Percentiles rank a stretch among this genome's conserved stretches.
phyloP scores from a whole-genome alignment of 1,140 invertebrate genomes.

The Tigriopus japonicus region DNA sequence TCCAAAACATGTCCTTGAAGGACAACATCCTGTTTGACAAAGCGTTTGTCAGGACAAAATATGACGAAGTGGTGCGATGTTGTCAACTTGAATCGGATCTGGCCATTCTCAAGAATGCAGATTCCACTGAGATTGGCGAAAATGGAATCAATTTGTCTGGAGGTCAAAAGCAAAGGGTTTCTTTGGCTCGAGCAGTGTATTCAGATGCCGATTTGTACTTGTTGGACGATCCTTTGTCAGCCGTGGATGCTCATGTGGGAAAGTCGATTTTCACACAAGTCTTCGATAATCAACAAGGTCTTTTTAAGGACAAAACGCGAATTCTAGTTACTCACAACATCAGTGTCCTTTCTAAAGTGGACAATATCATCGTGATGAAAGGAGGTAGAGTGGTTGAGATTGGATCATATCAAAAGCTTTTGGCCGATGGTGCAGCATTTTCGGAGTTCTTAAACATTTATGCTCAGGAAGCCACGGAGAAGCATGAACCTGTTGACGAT shows the following conservation, averaged over 20 bases:
- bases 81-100: constrained; percentile 27
- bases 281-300: constrained; percentile 18
- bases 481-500: neutral
- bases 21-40: constrained; percentile 45
- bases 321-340: constrained; percentile 68
- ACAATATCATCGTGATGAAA: constrained; percentile 31
- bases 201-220: constrained; percentile 31
- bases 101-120: constrained; percentile 23
- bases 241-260: constrained; percentile 31
- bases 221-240: constrained; percentile 33
- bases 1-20: constrained; percentile 40
- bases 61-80: constrained; percentile 23
- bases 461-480: constrained; percentile 14
- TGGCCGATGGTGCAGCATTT: constrained; percentile 25
- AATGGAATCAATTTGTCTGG: constrained; percentile 24
- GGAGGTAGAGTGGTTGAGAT: constrained; percentile 28
- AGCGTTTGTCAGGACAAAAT: constrained; percentile 29
- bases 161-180: constrained; percentile 38
- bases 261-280: constrained; percentile 26
- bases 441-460: constrained; percentile 19
- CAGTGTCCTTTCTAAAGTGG: constrained; percentile 27
- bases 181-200: constrained; percentile 38
- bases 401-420: constrained; percentile 28
- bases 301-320: constrained; percentile 45
- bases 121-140: constrained; percentile 28